Conservation (phyloP, 37 sponge, comb jelly and placozoan genomes). For the Halichondria panicea region DNA sequence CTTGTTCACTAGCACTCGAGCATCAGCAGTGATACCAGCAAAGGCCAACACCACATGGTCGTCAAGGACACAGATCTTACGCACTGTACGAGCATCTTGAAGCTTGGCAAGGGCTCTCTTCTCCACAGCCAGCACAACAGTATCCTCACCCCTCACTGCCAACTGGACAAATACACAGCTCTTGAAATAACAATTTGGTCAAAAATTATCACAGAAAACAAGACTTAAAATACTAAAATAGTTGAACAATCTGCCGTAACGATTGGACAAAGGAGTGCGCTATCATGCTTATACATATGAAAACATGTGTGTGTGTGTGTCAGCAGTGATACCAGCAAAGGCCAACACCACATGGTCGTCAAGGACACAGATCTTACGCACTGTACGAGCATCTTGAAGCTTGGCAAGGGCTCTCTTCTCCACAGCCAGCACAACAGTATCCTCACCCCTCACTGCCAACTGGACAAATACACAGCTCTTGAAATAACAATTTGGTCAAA, state of each 20-base stretch:
- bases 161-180: too few species aligned
- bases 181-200: too few species aligned
- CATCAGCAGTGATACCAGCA: constrained; percentile 98
- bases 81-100: constrained; percentile 93
- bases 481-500: too few species aligned
- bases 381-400: constrained; percentile 94
- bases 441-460: constrained; percentile 91
- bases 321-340: constrained; percentile 98
- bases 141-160: constrained; percentile 86
- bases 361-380: constrained; percentile 91
- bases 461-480: too few species aligned
- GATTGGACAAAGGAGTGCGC: too few species aligned
- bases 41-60: constrained; percentile 98
- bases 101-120: constrained; percentile 96
- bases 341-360: constrained; percentile 98
- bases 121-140: constrained; percentile 96
- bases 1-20: constrained; percentile 93
- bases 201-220: too few species aligned
- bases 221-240: too few species aligned
- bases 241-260: too few species aligned
- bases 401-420: constrained; percentile 98
- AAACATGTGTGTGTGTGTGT: too few species aligned
- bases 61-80: constrained; percentile 94
- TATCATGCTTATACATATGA: too few species aligned
- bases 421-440: constrained; percentile 91